Percentiles rank a stretch among this genome's conserved stretches.
Conservation (phyloP, 2,797 vertebrate species). For the Betta splendens region DNA sequence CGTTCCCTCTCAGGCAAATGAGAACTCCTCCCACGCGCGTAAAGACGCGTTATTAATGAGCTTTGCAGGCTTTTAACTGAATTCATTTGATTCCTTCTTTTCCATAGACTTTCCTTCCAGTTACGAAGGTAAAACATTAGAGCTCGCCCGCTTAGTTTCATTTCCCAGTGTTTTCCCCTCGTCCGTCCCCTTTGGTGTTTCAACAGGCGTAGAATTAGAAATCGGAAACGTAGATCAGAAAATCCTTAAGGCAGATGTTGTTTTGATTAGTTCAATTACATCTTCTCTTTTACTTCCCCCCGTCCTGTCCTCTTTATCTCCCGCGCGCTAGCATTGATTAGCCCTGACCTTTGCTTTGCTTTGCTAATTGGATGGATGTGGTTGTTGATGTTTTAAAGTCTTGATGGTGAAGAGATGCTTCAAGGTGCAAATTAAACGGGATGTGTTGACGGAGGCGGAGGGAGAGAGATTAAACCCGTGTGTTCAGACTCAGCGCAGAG, state of each 20-base stretch:
- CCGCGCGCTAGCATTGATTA: conserved; percentile 78
- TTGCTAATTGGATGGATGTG: conserved; percentile 84
- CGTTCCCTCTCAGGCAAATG: conserved; percentile 76
- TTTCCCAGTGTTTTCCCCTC: conserved; percentile 15
- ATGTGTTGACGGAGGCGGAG: conserved; percentile 68
- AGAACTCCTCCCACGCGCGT: conserved; percentile 75
- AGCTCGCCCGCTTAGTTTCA: conserved; percentile 82
- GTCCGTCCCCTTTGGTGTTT: conserved; percentile 34
- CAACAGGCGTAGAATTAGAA: conserved; percentile 32
- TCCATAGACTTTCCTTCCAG: conserved; percentile 90
- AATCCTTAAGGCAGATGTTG: conserved; percentile 16
- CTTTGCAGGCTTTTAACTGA: conserved; percentile 69
- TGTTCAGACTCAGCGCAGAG: conserved; percentile 27
- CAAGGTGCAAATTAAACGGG: conserved; percentile 61
- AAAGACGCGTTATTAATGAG: conserved; percentile 71
- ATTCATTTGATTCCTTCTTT: conserved; percentile 79
- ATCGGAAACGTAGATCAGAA: conserved; percentile 28
- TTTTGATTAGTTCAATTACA: conserved; percentile 38
- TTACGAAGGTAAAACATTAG: conserved; percentile 89
- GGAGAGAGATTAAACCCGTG: conserved; percentile 28
- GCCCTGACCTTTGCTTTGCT: conserved; percentile 81
- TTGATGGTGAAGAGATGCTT: conserved; percentile 77
- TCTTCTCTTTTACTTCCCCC: conserved; percentile 12
- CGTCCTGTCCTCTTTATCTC: conserved; percentile 39
- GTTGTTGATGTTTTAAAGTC: conserved; percentile 76